A percentile compares a stretch with the other conserved stretches of the same genome.
phyloP scores from a whole-genome alignment of 1,140 invertebrate genomes.

The Teleogryllus occipitalis region DNA sequence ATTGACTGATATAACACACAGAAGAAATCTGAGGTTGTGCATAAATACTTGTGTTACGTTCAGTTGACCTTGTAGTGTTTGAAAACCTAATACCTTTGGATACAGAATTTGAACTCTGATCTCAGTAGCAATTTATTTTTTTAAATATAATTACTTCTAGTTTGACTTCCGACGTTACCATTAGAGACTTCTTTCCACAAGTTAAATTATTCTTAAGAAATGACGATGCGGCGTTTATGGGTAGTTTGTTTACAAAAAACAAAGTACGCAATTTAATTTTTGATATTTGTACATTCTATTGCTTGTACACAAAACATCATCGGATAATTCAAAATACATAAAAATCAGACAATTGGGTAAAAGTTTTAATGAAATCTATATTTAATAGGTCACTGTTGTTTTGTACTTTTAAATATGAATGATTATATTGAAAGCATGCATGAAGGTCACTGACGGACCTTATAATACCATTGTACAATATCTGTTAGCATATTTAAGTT shows the following conservation, averaged over 20 bases:
- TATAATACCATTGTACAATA: neutral
- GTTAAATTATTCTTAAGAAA: too few relatives aligned
- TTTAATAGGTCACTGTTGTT: neutral
- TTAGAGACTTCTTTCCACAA: too few relatives aligned
- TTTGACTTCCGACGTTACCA: too few relatives aligned
- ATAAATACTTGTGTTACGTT: too few relatives aligned
- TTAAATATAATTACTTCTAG: neutral
- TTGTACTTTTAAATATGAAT: neutral
- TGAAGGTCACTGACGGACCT: neutral
- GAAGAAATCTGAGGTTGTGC: too few relatives aligned
- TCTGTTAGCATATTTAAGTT: neutral
- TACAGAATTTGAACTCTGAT: neutral
- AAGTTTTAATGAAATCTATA: neutral
- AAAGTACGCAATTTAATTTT: neutral
- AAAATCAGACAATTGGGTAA: neutral
- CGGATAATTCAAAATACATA: neutral
- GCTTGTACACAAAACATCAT: neutral
- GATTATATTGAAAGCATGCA: neutral
- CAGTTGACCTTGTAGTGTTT: too few relatives aligned
- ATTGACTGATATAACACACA: too few relatives aligned
- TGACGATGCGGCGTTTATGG: too few relatives aligned
- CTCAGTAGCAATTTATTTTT: neutral
- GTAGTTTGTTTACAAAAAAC: too few relatives aligned
- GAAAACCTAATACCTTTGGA: neutral
- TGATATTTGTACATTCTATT: neutral